These are phyloP conservation scores for Diabrotica undecimpunctata DNA, from an alignment of 1,140 invertebrate species.

Conservation along the genomic window DNA sequence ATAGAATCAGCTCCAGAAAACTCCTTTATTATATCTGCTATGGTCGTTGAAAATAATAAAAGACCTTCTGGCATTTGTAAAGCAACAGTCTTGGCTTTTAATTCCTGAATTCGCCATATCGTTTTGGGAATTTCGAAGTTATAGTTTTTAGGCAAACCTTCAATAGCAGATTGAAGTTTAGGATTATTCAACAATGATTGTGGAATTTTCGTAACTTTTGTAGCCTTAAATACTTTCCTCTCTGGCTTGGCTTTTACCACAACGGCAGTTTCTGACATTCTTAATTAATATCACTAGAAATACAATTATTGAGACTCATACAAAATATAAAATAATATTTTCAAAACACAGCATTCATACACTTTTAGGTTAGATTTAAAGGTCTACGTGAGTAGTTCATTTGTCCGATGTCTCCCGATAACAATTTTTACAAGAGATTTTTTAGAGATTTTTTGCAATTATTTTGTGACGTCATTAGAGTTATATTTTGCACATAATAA, in stretches of 20 bases:
- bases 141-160: conserved; percentile 86
- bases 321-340: not conserved
- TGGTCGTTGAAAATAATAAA: conserved; percentile 86
- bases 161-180: conserved; percentile 67
- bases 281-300: not conserved
- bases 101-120: conserved; percentile 88
- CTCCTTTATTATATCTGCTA: conserved; percentile 91
- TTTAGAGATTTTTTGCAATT: too few relatives aligned
- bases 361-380: conserved; percentile 7
- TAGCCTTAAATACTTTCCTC: conserved; percentile 73
- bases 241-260: conserved; percentile 72
- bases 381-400: conserved; percentile 28
- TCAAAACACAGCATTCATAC: not conserved
- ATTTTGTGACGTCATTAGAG: too few relatives aligned
- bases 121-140: conserved; percentile 99
- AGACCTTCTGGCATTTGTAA: conserved; percentile 96
- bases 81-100: conserved; percentile 82
- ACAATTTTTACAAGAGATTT: not conserved
- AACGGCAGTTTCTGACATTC: conserved; percentile 49
- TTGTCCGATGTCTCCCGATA: conserved; percentile 14
- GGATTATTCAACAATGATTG: conserved; percentile 79
- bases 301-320: not conserved
- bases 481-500: too few relatives aligned
- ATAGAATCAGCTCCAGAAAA: conserved; percentile 92
- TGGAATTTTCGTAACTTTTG: conserved; percentile 75